Evolutionary conservation across 2,113 vertebrate genomes (phyloP), one percentile per base, ranked within the genome.

Genomic region (Perca fluviatilis): DNA sequence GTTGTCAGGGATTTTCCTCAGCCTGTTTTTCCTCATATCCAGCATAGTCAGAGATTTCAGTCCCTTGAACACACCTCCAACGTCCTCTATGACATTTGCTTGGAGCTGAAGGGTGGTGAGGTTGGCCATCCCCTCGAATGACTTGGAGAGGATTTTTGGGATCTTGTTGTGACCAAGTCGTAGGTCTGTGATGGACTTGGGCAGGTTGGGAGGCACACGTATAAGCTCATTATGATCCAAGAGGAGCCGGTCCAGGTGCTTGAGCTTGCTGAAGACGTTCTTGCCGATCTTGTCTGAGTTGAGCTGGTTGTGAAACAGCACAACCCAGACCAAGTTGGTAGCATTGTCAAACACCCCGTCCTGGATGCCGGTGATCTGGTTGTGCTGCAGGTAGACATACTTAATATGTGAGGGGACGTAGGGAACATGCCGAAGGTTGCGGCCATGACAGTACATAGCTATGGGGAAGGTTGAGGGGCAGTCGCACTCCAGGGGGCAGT

Each of bases 391-490:
- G 91, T 99, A 99, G 73, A 98, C 96, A 27, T 99, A 99, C 82
- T 98, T 98, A 81, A 99, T 97, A 56, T 96, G 96, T 33, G 96
- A 79, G 40, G 98, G 98, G 15, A 99, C 92, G 23, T 96, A 95
- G 0, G 98, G 98, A 46, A 99, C 93, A 1, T 95, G 97, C 86
- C 97, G 97, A 60, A 99, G 89, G 89, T 97, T 97, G 71, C 98
- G 96, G 61, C 94, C 92, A 73, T 98, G 95, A 66, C 98, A 99
- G 88, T 98, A 99, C 98, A 99, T 99, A 62, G 98, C 98, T 0
- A 92, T 90, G 40, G 97, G 97, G 69, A 97, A 99, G 61, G 67
- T 88, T 6, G 92, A 53, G 11, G 97, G 98, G 83, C 98, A 99
- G 73, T 96, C 96, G 10, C 98, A 99, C 88, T 99, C 98, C 87